Evolutionary conservation across 2,888 invertebrate species (phyloP), one percentile per base, ranked within the genome.

Genomic region (Machimus rusticus): DNA sequence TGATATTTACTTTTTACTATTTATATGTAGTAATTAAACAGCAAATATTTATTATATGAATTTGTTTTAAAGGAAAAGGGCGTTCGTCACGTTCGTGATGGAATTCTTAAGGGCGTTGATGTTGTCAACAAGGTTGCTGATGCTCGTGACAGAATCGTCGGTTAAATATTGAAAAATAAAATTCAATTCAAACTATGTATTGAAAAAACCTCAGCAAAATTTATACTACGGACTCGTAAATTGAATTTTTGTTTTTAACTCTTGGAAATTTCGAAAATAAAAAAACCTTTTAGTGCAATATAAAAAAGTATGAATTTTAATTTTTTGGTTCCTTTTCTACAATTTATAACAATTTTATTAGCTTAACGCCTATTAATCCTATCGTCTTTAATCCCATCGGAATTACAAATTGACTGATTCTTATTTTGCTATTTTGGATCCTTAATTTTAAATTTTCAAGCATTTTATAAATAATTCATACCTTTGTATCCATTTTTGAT

Each of bases 51-150:
- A 51, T n/a, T 51, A n/a, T 5, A 19, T n/a, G n/a, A 34, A n/a
- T 19, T 51, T 46, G 0, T 46, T 39, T 37, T 16, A 16, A 0
- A 86, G 76, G 77, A 86, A 55, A n/a, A 77, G 37, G 34, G 39
- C 28, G 55, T 37, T 9, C 86, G 57, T 6, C 37, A 55, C 23
- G 55, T 86, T 19, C 77, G 86, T 55, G 77, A 86, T 43, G 86
- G 77, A 28, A 28, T 86, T 19, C n/a, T 86, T 8, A 77, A 86
- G 43, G 86, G 55, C 6, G 86, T 37, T 55, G 86, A 19, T 55
- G 85, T 86, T 28, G 74, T 46, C n/a, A 76, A 76, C 31, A 23
- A n/a, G 31, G 85, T 86, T 37, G 85, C 85, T 86, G 74, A 46
- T 74, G 85, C 85, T 1, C 74, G 46, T 16, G 57, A 86, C 55